These are phyloP conservation scores for Onychomys leucogaster DNA, from an alignment of 2,797 vertebrate genomes.

Conservation along the genomic window DNA sequence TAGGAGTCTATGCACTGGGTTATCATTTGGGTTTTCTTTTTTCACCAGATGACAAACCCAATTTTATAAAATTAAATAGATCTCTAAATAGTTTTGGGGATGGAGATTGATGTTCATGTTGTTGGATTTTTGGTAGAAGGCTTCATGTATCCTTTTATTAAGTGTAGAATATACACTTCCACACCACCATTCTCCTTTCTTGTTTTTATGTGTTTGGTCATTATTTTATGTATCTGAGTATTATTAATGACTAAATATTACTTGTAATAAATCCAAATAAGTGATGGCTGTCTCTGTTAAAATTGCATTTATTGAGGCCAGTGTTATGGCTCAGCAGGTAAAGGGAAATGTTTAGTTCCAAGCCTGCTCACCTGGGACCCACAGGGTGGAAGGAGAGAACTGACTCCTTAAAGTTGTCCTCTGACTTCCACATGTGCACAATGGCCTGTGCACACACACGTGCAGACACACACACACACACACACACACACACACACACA, in stretches of 20 bases:
- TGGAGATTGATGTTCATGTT: neutral
- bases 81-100: neutral
- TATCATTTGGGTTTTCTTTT: neutral
- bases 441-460: neutral
- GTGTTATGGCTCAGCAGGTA: neutral
- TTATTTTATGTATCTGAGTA: neutral
- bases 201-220: neutral
- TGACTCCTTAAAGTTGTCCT: neutral
- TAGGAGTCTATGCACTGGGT: neutral
- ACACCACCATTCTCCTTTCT: neutral
- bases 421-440: neutral
- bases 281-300: neutral
- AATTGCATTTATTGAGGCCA: neutral
- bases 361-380: neutral
- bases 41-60: neutral
- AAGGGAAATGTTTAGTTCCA: no score
- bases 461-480: neutral
- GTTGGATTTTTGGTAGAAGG: neutral
- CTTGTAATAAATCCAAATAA: neutral
- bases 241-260: neutral
- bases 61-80: neutral
- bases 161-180: neutral
- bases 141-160: neutral
- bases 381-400: neutral
- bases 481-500: neutral